Conservation (phyloP, 2,113 vertebrate genomes). For the Phyllostomus discolor region DNA sequence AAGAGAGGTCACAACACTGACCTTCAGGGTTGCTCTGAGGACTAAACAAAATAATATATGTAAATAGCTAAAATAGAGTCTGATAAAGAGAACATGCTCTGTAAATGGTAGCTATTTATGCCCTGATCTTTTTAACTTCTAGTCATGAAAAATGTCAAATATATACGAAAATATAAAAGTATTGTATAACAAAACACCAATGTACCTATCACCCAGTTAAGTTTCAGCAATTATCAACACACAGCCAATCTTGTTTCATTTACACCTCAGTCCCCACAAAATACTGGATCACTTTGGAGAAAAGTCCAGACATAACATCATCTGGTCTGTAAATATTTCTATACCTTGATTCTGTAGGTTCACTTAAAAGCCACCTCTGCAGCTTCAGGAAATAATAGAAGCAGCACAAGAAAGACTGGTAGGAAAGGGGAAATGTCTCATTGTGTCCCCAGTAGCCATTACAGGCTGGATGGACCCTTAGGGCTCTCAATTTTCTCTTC, state of each 20-base stretch:
- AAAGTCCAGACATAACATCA: background rate
- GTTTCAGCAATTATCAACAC: background rate
- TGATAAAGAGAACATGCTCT: slow-evolving; percentile 1
- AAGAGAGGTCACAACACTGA: background rate
- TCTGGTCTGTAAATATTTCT: slow-evolving; percentile 39
- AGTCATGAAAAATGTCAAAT: slow-evolving; percentile 11
- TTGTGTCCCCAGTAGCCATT: background rate
- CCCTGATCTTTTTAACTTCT: slow-evolving; percentile 10
- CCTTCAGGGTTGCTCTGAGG: background rate
- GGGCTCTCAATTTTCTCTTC: slow-evolving; percentile 15
- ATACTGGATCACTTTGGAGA: slow-evolving; percentile 16
- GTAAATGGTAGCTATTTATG: slow-evolving; percentile 9
- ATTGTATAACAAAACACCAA: background rate
- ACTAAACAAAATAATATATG: slow-evolving; percentile 36
- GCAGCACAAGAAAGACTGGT: background rate
- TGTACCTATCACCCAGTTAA: slow-evolving; percentile 18
- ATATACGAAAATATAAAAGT: slow-evolving; percentile 14
- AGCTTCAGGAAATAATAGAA: background rate
- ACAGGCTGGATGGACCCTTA: background rate
- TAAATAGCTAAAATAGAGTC: slow-evolving; percentile 14
- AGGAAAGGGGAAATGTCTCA: background rate
- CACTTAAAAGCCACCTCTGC: background rate
- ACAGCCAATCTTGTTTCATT: slow-evolving; percentile 21
- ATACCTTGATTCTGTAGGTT: background rate
- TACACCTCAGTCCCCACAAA: background rate